phyloP scores from a whole-genome alignment of 1,140 invertebrate species.

The Camponotus vicinus region DNA sequence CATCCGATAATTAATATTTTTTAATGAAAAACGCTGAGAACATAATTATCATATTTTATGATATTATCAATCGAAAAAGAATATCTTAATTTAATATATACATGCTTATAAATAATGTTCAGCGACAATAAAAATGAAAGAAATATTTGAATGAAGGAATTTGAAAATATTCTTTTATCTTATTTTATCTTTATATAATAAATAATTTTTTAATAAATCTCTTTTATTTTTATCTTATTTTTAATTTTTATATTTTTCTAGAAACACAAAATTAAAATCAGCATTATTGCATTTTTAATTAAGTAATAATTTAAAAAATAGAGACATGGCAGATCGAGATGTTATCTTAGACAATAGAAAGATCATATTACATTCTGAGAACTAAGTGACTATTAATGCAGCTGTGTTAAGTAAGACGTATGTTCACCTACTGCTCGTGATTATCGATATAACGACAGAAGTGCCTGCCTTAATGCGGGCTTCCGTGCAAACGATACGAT shows the following conservation, averaged over 20 bases:
- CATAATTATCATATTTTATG: background rate
- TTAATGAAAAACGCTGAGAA: background rate
- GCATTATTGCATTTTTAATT: background rate
- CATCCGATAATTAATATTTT: background rate
- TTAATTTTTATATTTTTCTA: background rate
- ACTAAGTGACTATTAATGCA: constrained; percentile 37
- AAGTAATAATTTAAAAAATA: background rate
- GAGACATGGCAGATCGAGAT: background rate
- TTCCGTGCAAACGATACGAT: constrained; percentile 48
- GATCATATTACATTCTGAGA: background rate
- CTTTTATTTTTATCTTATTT: background rate
- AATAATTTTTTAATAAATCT: background rate
- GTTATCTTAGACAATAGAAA: background rate
- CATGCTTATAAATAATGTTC: background rate
- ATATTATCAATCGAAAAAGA: background rate
- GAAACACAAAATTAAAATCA: background rate
- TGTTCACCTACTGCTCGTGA: constrained; percentile 20
- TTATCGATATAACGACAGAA: constrained; percentile 49
- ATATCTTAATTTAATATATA: background rate
- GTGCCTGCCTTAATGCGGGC: constrained; percentile 29
- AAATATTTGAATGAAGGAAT: background rate
- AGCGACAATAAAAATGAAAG: background rate
- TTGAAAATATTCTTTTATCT: background rate
- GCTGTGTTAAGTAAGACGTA: constrained; percentile 19
- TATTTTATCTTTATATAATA: background rate